Conservation (phyloP, 2,888 invertebrate genomes). For the Macaria notata region DNA sequence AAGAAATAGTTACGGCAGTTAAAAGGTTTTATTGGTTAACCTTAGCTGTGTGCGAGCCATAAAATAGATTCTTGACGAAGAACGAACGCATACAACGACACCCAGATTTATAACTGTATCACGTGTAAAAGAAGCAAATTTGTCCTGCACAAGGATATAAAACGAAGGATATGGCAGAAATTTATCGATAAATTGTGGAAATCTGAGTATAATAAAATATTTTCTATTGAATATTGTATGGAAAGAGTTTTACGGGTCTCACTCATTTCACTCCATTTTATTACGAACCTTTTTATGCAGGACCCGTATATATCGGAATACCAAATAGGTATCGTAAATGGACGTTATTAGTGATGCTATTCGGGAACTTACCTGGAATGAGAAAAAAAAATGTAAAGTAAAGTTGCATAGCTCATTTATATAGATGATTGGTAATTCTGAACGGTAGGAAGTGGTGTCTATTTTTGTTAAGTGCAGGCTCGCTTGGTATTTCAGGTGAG, state of each 20-base stretch:
- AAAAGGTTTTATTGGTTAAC: slow-evolving; percentile 82
- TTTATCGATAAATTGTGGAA: slow-evolving; percentile 79
- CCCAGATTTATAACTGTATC: slow-evolving; percentile 77
- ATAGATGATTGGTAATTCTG: no score
- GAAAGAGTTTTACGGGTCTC: slow-evolving; percentile 74
- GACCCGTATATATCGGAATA: slow-evolving; percentile 56
- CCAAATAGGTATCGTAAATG: slow-evolving; percentile 40
- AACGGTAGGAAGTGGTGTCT: no score
- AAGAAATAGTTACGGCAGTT: slow-evolving; percentile 81
- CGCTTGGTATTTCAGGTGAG: slow-evolving; percentile 1
- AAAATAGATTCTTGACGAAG: slow-evolving; percentile 80
- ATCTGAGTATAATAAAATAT: slow-evolving; percentile 80
- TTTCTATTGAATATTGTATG: slow-evolving; percentile 80
- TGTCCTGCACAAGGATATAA: slow-evolving; percentile 74
- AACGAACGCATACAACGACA: slow-evolving; percentile 62
- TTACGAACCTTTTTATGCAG: slow-evolving; percentile 71
- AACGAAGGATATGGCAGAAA: slow-evolving; percentile 73
- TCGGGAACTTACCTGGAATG: slow-evolving; percentile 60
- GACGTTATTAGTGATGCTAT: slow-evolving; percentile 47
- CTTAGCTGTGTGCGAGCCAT: slow-evolving; percentile 78
- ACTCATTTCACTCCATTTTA: slow-evolving; percentile 76
- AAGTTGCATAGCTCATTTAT: no score
- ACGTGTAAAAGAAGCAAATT: slow-evolving; percentile 79
- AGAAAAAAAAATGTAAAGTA: slow-evolving; percentile 31
- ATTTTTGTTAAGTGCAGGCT: no score